Base-by-base conservation (phyloP, 1,140 invertebrate species). In the Stegodyphus dumicola region DNA sequence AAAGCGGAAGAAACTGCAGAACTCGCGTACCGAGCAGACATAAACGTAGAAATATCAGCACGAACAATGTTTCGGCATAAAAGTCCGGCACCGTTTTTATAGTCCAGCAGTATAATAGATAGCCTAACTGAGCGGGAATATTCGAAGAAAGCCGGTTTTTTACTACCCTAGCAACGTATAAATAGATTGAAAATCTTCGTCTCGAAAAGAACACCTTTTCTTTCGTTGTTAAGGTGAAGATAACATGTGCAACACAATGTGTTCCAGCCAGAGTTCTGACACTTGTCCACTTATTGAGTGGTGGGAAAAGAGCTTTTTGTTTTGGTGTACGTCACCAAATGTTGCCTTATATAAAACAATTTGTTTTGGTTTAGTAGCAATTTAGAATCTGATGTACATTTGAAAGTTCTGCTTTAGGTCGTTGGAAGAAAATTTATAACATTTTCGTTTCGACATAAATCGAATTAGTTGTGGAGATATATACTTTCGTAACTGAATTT, bases 11-110 rank as follows among this genome's bases (percentile, higher is more conserved):
- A 67, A 52, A 67, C n/a, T 7, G n/a, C 65, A 78, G 48, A 64
- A 48, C 15, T 70, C 7, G 65, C 56, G 60, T 66, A 64, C 18
- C 11, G 10, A n/a, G 49, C 56, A 69, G 6, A 7, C 18, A 66
- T 66, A 78, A 78, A 54, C 66, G 51, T 69, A 81, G 78, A 81
- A 81, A 81, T 81, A 81, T 81, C 78, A 69, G 69, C 78, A 73
- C 78, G 78, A 73, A 65, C 78, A 73, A 81, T 81, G 53, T 56
- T 52, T 54, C 52, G 53, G 69, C 78, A 81, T 81, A 73, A 81
- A 81, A 81, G 78, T 73, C 78, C 78, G 53, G 54, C 13, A 11
- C 56, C 48, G 67, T 69, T 79, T 79, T 79, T 79, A 70, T 70
- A 56, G 77, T 73, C 70, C 67, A 69, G 78, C 13, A 73, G 52